These are phyloP conservation scores for Scatophagus argus DNA, from an alignment of 2,113 vertebrate genomes.

Conservation along the genomic window DNA sequence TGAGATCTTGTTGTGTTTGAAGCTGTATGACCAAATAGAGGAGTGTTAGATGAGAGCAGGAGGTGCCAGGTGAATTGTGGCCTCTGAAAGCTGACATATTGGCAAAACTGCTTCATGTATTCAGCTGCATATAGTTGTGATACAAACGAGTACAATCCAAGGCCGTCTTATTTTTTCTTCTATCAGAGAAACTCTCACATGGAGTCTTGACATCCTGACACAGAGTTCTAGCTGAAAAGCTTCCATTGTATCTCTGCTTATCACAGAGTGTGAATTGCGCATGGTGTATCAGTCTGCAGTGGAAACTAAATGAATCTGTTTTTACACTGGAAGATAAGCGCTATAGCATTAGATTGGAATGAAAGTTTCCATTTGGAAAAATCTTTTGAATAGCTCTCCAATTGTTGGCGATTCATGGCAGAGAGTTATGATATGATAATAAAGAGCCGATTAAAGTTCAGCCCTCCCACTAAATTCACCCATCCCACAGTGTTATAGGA, in stretches of 20 bases:
- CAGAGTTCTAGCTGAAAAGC: conserved; percentile 42
- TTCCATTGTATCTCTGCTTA: conserved; percentile 53
- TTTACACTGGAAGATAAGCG: conserved; percentile 58
- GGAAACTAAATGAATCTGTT: conserved; percentile 53
- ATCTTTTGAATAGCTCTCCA: conserved; percentile 30
- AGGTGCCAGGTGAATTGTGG: background rate
- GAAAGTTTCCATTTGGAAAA: conserved; percentile 50
- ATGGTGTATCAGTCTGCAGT: conserved; percentile 53
- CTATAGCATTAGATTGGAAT: conserved; percentile 36
- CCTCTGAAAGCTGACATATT: conserved; percentile 14
- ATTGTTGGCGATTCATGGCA: conserved; percentile 28
- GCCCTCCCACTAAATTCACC: conserved; percentile 17
- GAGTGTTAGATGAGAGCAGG: background rate
- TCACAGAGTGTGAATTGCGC: conserved; percentile 55
- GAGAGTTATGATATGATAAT: conserved; percentile 53
- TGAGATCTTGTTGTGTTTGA: conserved; percentile 13
- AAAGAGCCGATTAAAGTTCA: conserved; percentile 55
- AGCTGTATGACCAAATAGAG: conserved; percentile 3
- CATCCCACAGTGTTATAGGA: conserved; percentile 24
- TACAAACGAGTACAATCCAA: conserved; percentile 41
- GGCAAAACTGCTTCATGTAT: conserved; percentile 21
- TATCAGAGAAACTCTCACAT: conserved; percentile 16
- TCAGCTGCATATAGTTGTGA: background rate
- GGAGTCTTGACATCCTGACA: conserved; percentile 33
- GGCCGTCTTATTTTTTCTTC: conserved; percentile 18